Conservation (phyloP, 92 coral and sea anemone species). For the Bergia sp. region DNA sequence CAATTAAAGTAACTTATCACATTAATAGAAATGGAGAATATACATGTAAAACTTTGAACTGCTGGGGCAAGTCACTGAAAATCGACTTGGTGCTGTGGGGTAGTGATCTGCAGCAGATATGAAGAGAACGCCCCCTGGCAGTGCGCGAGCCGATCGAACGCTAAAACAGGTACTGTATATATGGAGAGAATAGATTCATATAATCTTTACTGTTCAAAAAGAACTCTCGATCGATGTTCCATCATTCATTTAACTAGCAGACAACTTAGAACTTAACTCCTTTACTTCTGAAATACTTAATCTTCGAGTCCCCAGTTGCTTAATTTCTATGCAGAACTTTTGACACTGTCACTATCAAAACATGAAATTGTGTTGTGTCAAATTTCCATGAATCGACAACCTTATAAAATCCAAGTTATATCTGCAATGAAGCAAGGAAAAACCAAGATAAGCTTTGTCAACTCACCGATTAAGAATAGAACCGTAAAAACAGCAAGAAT, state of each 20-base stretch:
- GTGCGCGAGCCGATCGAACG: too few relatives aligned
- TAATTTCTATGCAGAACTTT: too few relatives aligned
- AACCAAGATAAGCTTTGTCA: neutral
- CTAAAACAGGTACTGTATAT: too few relatives aligned
- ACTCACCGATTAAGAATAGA: neutral
- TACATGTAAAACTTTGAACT: neutral
- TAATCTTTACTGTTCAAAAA: too few relatives aligned
- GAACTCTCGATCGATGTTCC: too few relatives aligned
- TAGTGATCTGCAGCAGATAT: too few relatives aligned
- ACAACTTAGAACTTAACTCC: neutral
- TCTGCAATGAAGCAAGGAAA: neutral
- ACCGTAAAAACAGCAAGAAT: neutral
- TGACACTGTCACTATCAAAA: neutral
- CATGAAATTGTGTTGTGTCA: neutral
- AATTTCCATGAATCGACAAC: neutral
- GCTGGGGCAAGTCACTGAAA: neutral
- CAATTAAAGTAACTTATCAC: too few relatives aligned
- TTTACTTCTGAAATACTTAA: too few relatives aligned
- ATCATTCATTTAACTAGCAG: neutral
- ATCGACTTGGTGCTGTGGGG: neutral
- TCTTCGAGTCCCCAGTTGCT: neutral
- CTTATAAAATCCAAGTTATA: neutral
- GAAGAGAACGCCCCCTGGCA: neutral
- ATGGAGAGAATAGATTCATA: too few relatives aligned
- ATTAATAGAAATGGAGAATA: too few relatives aligned